Conservation (phyloP, 1,140 invertebrate species). For the Pygmarrhopalites habei region DNA sequence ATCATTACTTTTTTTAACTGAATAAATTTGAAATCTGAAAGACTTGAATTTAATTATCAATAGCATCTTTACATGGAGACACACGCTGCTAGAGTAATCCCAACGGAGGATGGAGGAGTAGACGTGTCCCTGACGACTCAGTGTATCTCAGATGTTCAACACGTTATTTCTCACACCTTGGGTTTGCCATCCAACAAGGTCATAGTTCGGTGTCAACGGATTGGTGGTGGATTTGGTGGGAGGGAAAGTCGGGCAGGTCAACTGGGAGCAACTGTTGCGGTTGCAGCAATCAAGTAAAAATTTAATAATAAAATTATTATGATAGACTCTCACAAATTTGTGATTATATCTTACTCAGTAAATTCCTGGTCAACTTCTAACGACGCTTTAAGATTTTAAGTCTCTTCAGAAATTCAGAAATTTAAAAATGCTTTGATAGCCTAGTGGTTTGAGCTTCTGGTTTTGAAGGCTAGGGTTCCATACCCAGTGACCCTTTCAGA, state of each 20-base stretch:
- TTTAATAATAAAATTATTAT: background rate
- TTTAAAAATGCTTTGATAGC: too few relatives aligned
- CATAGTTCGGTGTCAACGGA: slow-evolving; percentile 42
- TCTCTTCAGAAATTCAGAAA: too few relatives aligned
- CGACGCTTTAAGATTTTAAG: too few relatives aligned
- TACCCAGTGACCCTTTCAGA: too few relatives aligned
- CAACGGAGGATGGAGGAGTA: slow-evolving; percentile 50
- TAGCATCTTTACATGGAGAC: slow-evolving; percentile 56
- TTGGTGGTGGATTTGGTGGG: slow-evolving; percentile 55
- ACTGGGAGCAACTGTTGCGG: slow-evolving; percentile 43
- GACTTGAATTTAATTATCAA: too few relatives aligned
- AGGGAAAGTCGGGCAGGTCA: slow-evolving; percentile 47
- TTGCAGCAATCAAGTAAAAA: slow-evolving; percentile 48
- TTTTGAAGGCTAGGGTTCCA: too few relatives aligned
- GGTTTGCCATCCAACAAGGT: slow-evolving; percentile 47
- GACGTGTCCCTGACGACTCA: slow-evolving; percentile 49
- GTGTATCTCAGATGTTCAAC: slow-evolving; percentile 45
- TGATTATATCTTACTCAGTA: background rate
- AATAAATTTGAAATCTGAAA: too few relatives aligned
- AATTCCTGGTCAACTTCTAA: too few relatives aligned
- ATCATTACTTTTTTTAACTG: too few relatives aligned
- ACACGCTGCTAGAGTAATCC: slow-evolving; percentile 46
- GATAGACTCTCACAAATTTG: background rate
- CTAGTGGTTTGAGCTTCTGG: too few relatives aligned
- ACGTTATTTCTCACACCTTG: slow-evolving; percentile 42